Percentiles rank a stretch among this genome's conserved stretches.
Evolutionary conservation across 2,113 vertebrate species (phyloP).

Genomic region (Semicossyphus pulcher): DNA sequence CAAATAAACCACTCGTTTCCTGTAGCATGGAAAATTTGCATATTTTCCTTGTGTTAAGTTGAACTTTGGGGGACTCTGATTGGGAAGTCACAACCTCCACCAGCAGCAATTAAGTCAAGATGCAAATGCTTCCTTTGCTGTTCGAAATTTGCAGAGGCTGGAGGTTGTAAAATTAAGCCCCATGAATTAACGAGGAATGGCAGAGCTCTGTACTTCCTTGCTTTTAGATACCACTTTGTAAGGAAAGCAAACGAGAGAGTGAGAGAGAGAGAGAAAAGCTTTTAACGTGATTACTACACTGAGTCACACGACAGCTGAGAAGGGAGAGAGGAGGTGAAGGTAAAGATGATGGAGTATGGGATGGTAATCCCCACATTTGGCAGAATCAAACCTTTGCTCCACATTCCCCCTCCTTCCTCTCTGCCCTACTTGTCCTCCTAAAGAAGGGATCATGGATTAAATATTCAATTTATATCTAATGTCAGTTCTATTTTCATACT

Average conservation of each 20-base stretch:
- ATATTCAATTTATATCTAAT: slow-evolving; percentile 39
- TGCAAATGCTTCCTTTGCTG: no score
- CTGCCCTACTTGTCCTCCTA: background rate
- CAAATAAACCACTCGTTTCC: no score
- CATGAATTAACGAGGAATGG: slow-evolving; percentile 7
- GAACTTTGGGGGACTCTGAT: no score
- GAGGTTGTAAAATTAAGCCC: no score
- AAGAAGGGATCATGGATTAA: slow-evolving; percentile 28
- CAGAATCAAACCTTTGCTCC: slow-evolving; percentile 35
- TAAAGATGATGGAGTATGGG: slow-evolving; percentile 24
- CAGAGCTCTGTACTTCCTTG: background rate
- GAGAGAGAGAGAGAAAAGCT: slow-evolving; percentile 22
- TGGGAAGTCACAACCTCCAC: no score
- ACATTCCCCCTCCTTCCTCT: background rate
- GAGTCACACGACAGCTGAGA: slow-evolving; percentile 40
- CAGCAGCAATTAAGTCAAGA: no score
- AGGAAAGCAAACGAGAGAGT: background rate
- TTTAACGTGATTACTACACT: slow-evolving; percentile 52
- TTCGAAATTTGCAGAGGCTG: no score
- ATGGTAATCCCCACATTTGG: slow-evolving; percentile 46
- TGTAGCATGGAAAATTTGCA: no score
- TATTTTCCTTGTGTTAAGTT: no score
- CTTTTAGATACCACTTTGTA: background rate
- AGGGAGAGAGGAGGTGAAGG: slow-evolving; percentile 21
- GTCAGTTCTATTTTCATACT: slow-evolving; percentile 32